Conservation (phyloP, 2,113 vertebrate species). For the Stegostoma tigrinum region DNA sequence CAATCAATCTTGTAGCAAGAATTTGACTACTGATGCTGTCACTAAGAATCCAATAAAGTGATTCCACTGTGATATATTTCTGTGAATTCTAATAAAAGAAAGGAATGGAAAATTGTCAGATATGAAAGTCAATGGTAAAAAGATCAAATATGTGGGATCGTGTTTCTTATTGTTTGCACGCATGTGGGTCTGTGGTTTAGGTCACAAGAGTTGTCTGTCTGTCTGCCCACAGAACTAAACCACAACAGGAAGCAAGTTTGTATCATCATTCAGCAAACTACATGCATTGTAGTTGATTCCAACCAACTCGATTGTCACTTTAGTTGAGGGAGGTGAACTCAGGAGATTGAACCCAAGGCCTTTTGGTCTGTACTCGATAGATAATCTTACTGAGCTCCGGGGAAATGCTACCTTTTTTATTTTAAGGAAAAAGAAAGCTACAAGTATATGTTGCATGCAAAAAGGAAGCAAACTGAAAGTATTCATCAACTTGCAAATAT, state of each 20-base stretch:
- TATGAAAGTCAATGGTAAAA: neutral
- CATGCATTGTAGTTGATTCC: neutral
- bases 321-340: neutral
- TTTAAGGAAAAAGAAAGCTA: neutral
- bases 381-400: too few species aligned
- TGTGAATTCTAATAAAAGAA: neutral
- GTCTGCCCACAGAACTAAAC: neutral
- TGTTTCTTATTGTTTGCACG: neutral
- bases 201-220: neutral
- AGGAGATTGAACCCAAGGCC: neutral
- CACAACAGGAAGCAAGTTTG: neutral
- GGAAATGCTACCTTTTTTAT: neutral
- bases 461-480: neutral
- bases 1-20: neutral
- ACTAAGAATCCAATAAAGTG: neutral
- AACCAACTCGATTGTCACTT: neutral
- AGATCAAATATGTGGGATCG: neutral
- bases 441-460: constrained; percentile 44
- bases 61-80: neutral
- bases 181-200: neutral
- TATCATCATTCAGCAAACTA: neutral
- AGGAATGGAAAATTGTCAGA: neutral
- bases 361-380: neutral
- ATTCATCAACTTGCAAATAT: neutral
- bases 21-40: neutral